Percentiles rank a stretch among this genome's conserved stretches.
Evolutionary conservation across 2,113 vertebrate species (phyloP).

Genomic region (Sapajus apella): DNA sequence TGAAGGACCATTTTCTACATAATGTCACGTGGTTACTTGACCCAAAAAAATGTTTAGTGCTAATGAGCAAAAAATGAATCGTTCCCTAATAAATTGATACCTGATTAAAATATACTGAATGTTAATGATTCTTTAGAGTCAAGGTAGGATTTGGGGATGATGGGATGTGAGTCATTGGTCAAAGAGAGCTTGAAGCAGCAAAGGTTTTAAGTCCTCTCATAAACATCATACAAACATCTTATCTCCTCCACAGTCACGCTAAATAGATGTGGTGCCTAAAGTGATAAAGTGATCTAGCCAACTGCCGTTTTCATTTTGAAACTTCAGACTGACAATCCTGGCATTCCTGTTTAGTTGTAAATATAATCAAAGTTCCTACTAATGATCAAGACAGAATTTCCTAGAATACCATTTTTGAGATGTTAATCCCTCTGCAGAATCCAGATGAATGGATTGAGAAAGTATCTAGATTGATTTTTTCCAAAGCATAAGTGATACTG

Average conservation of each 20-base stretch:
- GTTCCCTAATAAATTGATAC: constrained; percentile 27
- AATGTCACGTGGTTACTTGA: neutral
- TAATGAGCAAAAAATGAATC: neutral
- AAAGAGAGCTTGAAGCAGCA: neutral
- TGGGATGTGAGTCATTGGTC: neutral
- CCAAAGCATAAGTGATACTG: neutral
- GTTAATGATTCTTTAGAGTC: neutral
- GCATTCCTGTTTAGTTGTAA: neutral
- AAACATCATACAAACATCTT: neutral
- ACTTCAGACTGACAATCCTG: neutral
- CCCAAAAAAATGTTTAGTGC: neutral
- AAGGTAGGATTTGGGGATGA: neutral
- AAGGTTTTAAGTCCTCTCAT: neutral
- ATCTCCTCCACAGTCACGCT: neutral
- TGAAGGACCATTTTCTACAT: constrained; percentile 46
- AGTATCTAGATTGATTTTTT: neutral
- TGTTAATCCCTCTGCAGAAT: neutral
- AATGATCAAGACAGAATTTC: neutral
- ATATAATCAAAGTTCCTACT: neutral
- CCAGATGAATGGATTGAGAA: neutral
- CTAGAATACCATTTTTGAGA: neutral
- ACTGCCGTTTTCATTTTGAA: neutral
- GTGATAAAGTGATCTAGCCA: neutral
- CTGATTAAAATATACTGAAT: constrained; percentile 1
- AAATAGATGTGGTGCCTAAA: neutral